phyloP scores from a whole-genome alignment of 2,113 vertebrate species.

The Argyrosomus japonicus region DNA sequence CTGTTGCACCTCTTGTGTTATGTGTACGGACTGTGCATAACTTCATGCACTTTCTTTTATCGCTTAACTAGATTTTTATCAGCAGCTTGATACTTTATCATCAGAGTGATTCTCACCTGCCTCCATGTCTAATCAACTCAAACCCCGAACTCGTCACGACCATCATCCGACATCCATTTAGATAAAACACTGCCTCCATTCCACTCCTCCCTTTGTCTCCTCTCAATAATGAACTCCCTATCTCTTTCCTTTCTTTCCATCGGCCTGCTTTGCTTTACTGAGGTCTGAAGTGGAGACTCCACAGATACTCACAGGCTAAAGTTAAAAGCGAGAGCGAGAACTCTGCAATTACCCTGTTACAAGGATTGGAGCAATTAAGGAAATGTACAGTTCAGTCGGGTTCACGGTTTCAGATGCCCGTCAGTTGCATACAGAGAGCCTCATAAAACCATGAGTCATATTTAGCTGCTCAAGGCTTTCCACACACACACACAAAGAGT shows the following conservation, averaged over 20 bases:
- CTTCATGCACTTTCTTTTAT: not conserved
- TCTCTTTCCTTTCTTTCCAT: not conserved
- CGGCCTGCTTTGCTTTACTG: not conserved
- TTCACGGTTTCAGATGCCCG: slow-evolving; percentile 72
- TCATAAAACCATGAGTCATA: slow-evolving; percentile 79
- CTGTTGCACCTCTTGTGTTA: no score
- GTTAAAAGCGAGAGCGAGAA: slow-evolving; percentile 42
- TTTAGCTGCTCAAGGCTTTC: slow-evolving; percentile 53
- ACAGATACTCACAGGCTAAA: slow-evolving; percentile 47
- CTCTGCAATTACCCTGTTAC: slow-evolving; percentile 77
- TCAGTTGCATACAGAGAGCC: slow-evolving; percentile 61
- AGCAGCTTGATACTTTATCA: not conserved
- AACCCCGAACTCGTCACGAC: slow-evolving; percentile 21
- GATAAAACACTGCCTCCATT: slow-evolving; percentile 42
- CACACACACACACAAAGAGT: not conserved
- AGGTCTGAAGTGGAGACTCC: slow-evolving; percentile 17
- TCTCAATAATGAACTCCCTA: slow-evolving; percentile 10
- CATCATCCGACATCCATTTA: slow-evolving; percentile 33
- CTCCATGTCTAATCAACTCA: slow-evolving; percentile 22
- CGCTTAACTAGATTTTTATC: not conserved
- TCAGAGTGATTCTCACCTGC: slow-evolving; percentile 9
- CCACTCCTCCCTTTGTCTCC: slow-evolving; percentile 14
- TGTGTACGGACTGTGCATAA: not conserved
- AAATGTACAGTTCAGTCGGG: slow-evolving; percentile 79
- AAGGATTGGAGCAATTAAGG: slow-evolving; percentile 77